These are phyloP conservation scores for Mystacornis crossleyi DNA, from an alignment of 2,113 vertebrate species.

Conservation along the genomic window DNA sequence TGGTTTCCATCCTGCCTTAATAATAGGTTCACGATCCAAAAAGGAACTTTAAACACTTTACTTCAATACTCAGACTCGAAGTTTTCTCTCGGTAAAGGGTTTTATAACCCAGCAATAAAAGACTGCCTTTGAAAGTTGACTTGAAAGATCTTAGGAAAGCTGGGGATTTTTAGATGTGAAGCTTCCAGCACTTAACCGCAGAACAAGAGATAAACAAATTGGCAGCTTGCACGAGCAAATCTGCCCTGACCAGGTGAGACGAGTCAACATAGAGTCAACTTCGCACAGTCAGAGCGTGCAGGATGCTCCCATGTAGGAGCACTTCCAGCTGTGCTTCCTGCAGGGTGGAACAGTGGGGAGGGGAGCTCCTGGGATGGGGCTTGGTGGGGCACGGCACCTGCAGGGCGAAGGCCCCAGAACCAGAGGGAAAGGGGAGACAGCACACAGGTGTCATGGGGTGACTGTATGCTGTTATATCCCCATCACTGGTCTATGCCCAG, in stretches of 20 bases:
- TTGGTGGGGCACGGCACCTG: neutral
- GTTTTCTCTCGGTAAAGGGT: conserved; percentile 60
- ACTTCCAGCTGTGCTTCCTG: neutral
- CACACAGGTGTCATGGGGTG: no score
- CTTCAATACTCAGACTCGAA: conserved; percentile 66
- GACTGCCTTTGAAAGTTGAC: conserved; percentile 62
- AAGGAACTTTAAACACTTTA: conserved; percentile 54
- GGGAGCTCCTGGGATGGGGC: neutral
- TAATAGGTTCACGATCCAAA: conserved; percentile 41
- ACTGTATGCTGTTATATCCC: no score
- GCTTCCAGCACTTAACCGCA: conserved; percentile 14
- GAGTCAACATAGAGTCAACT: neutral
- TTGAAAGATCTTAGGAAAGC: conserved; percentile 41
- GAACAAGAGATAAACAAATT: conserved; percentile 34
- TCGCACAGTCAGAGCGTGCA: fast-evolving
- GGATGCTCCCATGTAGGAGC: neutral
- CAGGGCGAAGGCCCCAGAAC: neutral
- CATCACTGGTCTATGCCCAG: no score
- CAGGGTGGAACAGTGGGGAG: neutral
- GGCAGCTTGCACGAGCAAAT: neutral
- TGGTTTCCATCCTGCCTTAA: conserved; percentile 43
- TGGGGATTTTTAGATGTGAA: conserved; percentile 39
- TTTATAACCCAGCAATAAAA: conserved; percentile 66
- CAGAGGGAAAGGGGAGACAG: neutral
- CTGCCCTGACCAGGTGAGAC: neutral